A percentile compares a stretch with the other conserved stretches of the same genome.
Evolutionary conservation across 2,888 invertebrate genomes (phyloP).

Genomic region (Slavum lentiscoides): DNA sequence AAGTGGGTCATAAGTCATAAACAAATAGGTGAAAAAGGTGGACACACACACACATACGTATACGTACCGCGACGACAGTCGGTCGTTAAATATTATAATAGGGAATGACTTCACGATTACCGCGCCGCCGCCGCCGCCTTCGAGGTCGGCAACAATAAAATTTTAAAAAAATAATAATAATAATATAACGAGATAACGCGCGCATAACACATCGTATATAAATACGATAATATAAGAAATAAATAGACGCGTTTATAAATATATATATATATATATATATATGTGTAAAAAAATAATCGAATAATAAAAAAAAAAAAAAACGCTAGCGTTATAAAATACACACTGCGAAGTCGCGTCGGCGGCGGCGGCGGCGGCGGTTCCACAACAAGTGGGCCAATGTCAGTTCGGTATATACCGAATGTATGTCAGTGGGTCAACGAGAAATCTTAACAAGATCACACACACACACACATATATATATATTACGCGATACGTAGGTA

Average conservation of each 20-base stretch:
- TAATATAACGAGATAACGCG: constrained; percentile 22
- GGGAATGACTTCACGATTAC: constrained; percentile 40
- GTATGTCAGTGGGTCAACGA: constrained; percentile 50
- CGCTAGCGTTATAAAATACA: constrained; percentile 32
- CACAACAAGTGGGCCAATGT: constrained; percentile 44
- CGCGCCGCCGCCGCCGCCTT: background rate
- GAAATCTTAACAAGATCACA: constrained; percentile 53
- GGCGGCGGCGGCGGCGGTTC: background rate
- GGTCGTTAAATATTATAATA: background rate
- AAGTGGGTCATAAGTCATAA: constrained; percentile 29
- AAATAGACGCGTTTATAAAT: constrained; percentile 37
- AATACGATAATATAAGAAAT: constrained; percentile 34
- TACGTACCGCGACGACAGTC: too few relatives aligned
- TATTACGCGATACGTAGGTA: constrained; percentile 45
- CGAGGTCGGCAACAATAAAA: constrained; percentile 38
- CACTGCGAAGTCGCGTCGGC: too few relatives aligned
- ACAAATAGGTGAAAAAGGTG: constrained; percentile 15
- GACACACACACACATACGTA: background rate
- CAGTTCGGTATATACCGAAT: background rate
- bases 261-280: too few relatives aligned
- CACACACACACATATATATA: too few relatives aligned
- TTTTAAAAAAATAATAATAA: background rate
- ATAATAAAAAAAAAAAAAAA: background rate
- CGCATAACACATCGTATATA: constrained; percentile 31
- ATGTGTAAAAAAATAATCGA: background rate